Conservation (phyloP, 1,140 invertebrate species). For the Lepidostoma basale region DNA sequence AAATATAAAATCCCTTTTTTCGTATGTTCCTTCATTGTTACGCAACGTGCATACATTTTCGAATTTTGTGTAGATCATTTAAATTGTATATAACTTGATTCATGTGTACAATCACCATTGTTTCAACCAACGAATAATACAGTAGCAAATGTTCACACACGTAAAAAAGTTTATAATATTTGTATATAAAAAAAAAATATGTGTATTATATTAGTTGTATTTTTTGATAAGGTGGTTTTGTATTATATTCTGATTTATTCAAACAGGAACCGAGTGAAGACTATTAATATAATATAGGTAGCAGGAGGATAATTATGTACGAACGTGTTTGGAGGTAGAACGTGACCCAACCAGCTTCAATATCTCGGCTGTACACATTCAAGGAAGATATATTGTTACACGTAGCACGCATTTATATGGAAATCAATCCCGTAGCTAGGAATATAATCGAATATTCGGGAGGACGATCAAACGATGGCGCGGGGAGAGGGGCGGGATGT, state of each 20-base stretch:
- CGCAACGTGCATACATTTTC: not conserved
- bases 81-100: slow-evolving; percentile 17
- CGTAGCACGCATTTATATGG: slow-evolving; percentile 22
- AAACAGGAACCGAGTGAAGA: not conserved
- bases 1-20: not conserved
- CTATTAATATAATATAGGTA: slow-evolving; percentile 25
- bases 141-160: not conserved
- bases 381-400: slow-evolving; percentile 21
- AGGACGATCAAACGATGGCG: not conserved
- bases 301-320: slow-evolving; percentile 14
- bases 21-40: not conserved
- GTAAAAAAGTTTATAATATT: slow-evolving; percentile 1
- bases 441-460: slow-evolving; percentile 19
- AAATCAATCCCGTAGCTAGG: slow-evolving; percentile 7
- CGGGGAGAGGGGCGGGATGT: not conserved
- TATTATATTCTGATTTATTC: too few relatives aligned
- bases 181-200: too few relatives aligned
- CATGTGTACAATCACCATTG: slow-evolving; percentile 15
- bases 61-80: slow-evolving; percentile 1
- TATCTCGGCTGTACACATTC: not conserved
- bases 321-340: slow-evolving; percentile 16
- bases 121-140: slow-evolving; percentile 12
- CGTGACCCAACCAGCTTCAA: slow-evolving; percentile 10
- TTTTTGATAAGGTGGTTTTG: not conserved
- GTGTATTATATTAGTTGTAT: not conserved